These are phyloP conservation scores for Coboldia fuscipes DNA, from an alignment of 1,140 invertebrate genomes.

Conservation along the genomic window DNA sequence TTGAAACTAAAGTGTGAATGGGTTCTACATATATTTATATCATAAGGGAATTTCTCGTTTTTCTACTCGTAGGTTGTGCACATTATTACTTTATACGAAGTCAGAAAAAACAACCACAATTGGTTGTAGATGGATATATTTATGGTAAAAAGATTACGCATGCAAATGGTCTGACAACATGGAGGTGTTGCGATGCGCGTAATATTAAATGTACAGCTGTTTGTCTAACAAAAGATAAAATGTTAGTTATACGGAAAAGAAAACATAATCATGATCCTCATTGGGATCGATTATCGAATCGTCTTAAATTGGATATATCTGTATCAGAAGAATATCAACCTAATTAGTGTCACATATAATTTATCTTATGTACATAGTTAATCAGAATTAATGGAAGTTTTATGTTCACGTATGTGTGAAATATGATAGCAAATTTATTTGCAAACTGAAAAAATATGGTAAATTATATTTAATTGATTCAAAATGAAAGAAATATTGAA, in stretches of 20 bases:
- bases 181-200: conserved; percentile 14
- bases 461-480: no score
- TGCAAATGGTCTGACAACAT: conserved; percentile 17
- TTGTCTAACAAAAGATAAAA: conserved; percentile 12
- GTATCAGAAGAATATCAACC: no score
- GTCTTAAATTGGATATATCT: no score
- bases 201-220: conserved; percentile 16
- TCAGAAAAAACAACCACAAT: conserved; percentile 17
- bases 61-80: no score
- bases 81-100: conserved; percentile 17
- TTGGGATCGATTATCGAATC: conserved; percentile 8
- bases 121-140: conserved; percentile 14
- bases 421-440: no score
- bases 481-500: no score
- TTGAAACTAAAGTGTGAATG: not conserved
- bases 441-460: no score
- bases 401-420: no score
- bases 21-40: not conserved
- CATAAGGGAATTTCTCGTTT: not conserved
- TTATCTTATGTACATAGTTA: no score
- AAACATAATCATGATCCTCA: conserved; percentile 14
- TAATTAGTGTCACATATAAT: no score
- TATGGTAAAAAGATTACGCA: conserved; percentile 19
- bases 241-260: conserved; percentile 10
- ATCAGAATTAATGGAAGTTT: no score